Base-by-base conservation (phyloP, 2,888 invertebrate genomes). In the Druceiella hillmani region DNA sequence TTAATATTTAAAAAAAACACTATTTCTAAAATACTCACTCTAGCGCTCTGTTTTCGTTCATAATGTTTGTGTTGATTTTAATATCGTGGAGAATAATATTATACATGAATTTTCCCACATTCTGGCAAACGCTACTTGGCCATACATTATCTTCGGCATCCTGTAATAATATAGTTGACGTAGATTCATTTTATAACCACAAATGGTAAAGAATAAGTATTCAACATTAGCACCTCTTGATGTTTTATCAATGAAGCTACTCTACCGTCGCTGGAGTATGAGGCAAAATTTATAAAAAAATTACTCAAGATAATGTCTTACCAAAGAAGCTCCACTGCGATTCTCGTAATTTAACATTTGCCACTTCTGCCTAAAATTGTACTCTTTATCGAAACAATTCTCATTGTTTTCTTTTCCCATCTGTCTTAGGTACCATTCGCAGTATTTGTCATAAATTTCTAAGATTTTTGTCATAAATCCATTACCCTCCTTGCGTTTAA, bases 41-140 rank as follows among this genome's bases (percentile, higher is more conserved):
- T n/a, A n/a, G n/a, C n/a, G n/a, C n/a, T n/a, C n/a, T 10, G 3
- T 33, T 24, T 20, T 12, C 13, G 11, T n/a, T 7, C 16, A 42
- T 15, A 46, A 80, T 69, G 54, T 85, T 84, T 2, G 81, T 74
- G 58, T 91, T 81, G 33, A 94, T 78, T 65, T 90, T 89, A 4
- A 92, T 70, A 56, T 92, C 89, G 36, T 85, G 79, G 55, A 92
- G 76, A 9, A 94, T 80, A 28, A 94, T 87, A 49, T 87, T 83
- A 57, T 89, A 92, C 0, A 95, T 68, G 60, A 92, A 89, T 52
- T 83, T 83, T 24, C 94, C 94, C 31, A 94, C 68, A 27, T 74
- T 76, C 33, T 64, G 59, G 6, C 81, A 58, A 30, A 83, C 74
- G 41, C 76, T 71, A 7, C 66, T 57, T 0, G 84, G 81, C 91